Evolutionary conservation across 2,888 invertebrate species (phyloP), one percentile per base, ranked within the genome.

Genomic region (Gisinianus flammeolus): DNA sequence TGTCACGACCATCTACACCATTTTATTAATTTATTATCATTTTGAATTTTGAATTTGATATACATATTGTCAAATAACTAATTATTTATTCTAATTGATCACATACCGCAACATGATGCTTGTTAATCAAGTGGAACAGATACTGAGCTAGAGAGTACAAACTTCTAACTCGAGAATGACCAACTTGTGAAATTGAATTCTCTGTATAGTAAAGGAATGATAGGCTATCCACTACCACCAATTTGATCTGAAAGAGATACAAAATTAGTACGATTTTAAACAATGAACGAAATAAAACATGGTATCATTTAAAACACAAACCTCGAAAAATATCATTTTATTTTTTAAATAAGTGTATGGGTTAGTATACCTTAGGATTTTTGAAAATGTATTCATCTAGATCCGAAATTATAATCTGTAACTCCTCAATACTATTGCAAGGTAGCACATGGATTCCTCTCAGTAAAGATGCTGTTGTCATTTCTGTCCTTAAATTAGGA

Each of bases 191-290:
- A 35, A n/a, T 54, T 64, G 79, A 81, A 16, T 30, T 28, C 4
- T 78, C 74, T 4, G 71, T 26, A 58, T 79, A 82, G 54, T 80
- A 80, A 1, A 81, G 81, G 52, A 76, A 81, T 28, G 82, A 80
- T 16, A 83, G 28, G 28, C 83, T 81, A 56, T 83, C 83, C 19
- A 83, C 75, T 0, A 81, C 81, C 24, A 83, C 52, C 24, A 83
- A 33, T 35, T 78, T 79, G 1, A 82, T 44, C 77, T 77, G 56
- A 10, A 67, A 22, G 30, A 16, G 10, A 10, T 66, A 8, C 16
- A 66, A 10, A 16, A 66, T 66, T 56, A 22, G 58, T 22, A 12
- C 19, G 24, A n/a, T 12, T 56, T n/a, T 56, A n/a, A 6, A n/a
- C 58, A 19, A 56, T 6, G 26, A n/a, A n/a, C n/a, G n/a, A n/a